These are phyloP conservation scores for Macrochelys suwanniensis DNA, from an alignment of 2,797 vertebrate species.

Conservation along the genomic window DNA sequence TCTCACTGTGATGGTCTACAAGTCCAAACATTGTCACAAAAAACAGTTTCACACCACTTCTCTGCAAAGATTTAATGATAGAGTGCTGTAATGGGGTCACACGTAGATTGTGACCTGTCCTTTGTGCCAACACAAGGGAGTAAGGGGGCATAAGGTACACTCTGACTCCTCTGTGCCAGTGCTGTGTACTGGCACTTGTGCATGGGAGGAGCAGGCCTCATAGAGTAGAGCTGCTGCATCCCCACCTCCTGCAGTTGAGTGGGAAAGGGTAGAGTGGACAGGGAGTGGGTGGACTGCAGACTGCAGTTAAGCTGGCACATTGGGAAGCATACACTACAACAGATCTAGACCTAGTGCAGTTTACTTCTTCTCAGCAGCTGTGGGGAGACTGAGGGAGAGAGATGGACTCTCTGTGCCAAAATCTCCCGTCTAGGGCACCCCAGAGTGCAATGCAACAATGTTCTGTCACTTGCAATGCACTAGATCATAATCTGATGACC, in stretches of 20 bases:
- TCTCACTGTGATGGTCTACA: not conserved
- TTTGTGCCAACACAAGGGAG: not conserved
- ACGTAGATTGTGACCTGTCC: not conserved
- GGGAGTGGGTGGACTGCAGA: too few species aligned
- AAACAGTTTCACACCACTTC: not conserved
- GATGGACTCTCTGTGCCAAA: not conserved
- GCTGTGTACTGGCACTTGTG: not conserved
- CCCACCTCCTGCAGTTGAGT: not conserved
- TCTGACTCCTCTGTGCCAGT: accelerated
- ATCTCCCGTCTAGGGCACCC: not conserved
- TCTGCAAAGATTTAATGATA: not conserved
- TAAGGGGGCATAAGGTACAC: not conserved
- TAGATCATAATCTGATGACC: not conserved
- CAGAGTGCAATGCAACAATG: not conserved
- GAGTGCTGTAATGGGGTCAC: not conserved
- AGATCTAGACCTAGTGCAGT: not conserved
- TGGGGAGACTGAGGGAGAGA: not conserved
- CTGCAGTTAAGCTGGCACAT: not conserved
- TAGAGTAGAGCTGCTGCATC: not conserved
- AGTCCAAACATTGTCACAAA: not conserved
- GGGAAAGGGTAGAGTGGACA: not conserved
- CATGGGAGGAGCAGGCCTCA: not conserved
- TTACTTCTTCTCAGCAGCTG: not conserved
- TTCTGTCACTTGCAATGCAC: not conserved
- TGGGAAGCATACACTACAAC: not conserved